These are phyloP conservation scores for Gallinago jamesoni DNA, from an alignment of 2,113 vertebrate species.

Conservation along the genomic window DNA sequence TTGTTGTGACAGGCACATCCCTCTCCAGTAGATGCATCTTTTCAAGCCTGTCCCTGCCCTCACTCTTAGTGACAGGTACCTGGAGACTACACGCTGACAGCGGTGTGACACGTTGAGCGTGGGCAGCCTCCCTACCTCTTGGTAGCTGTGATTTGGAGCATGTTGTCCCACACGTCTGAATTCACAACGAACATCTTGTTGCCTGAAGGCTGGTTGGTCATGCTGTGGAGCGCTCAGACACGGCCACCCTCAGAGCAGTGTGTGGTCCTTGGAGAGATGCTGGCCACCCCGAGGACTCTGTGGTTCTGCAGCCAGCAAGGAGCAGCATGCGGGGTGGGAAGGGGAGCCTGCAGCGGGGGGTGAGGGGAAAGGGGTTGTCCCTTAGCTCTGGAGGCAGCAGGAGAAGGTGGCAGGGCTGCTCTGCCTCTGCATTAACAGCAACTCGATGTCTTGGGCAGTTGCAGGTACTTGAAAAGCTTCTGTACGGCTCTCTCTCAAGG, in stretches of 20 bases:
- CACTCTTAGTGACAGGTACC: background rate
- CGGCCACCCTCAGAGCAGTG: accelerated
- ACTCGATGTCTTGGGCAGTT: background rate
- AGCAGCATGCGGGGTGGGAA: background rate
- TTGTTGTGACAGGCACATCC: background rate
- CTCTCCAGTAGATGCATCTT: background rate
- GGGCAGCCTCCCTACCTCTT: too few species aligned
- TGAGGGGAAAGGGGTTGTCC: background rate
- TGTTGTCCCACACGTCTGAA: background rate
- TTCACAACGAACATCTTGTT: accelerated
- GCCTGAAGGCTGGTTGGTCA: background rate
- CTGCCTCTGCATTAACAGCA: accelerated
- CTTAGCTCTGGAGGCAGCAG: accelerated
- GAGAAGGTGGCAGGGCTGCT: accelerated
- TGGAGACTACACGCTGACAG: accelerated
- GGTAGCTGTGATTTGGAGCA: background rate
- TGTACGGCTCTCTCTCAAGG: background rate
- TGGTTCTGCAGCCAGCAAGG: background rate
- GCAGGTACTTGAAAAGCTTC: background rate
- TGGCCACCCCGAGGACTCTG: accelerated
- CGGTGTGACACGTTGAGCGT: accelerated
- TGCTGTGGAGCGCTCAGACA: accelerated
- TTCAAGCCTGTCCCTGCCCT: background rate
- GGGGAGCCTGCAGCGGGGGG: background rate
- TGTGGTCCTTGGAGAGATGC: accelerated